Base-by-base conservation (phyloP, 2,113 vertebrate species). In the Empidonax traillii region DNA sequence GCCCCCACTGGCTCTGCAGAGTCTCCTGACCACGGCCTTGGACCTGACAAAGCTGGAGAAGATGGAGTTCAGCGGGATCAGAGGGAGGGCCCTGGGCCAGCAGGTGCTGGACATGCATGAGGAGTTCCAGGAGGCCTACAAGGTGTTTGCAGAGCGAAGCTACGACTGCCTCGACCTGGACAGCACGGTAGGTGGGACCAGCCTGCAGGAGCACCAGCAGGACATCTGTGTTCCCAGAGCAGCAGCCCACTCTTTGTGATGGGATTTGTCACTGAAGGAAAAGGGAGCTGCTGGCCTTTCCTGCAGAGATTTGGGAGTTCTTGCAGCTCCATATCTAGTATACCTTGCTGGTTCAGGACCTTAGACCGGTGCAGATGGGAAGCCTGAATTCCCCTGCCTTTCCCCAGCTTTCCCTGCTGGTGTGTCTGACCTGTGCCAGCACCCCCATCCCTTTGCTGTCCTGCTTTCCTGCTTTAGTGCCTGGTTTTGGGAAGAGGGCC, bases 31-130 rank as follows among this genome's bases (percentile, higher is more conserved):
- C 85, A 99, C 98, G 5, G 97, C 97, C 19, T 87, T 98, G 95
- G 99, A 99, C 81, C 97, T 99, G 92, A 88, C 98, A 53, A 98
- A 98, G 96, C 97, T 99, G 89, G 98, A 98, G 88, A 99, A 99
- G 94, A 46, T 99, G 0, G 99, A 99, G 92, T 98, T 99, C 49
- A 99, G 99, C 3, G 99, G 99, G 3, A 53, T 98, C 61, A 97
- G 90, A 91, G 99, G 99, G 27, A 98, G 98, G 83, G 79, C 94
- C 43, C 97, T 99, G 51, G 98, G 98, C 87, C 98, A 98, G 93
- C 98, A 99, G 84, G 97, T 99, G 79, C 97, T 98, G 93, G 83
- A 59, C 61, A 97, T 99, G 85, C 85, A 98, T 13, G 96, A 98
- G 52, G 98, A 99, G 53, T 99, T 99, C 90, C 95, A 98, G 77